Evolutionary conservation across 2,113 vertebrate genomes (phyloP).

Genomic region (Gobio gobio): DNA sequence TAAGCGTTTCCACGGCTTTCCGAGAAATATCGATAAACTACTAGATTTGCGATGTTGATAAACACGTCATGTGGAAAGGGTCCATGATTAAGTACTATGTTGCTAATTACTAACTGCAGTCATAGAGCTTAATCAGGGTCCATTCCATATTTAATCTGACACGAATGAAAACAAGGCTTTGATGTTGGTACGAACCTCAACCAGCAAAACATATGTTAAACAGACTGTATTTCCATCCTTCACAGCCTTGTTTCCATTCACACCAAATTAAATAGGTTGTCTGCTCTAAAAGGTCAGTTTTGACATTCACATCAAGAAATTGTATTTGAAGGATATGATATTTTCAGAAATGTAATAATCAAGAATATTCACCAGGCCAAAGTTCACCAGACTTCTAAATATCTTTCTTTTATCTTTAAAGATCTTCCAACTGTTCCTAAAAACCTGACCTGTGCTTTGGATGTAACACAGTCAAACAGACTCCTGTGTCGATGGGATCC

Average conservation of each 20-base stretch:
- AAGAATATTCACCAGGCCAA: not conserved
- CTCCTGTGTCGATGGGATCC: constrained; percentile 85
- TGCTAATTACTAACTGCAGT: not conserved
- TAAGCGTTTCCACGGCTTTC: too few relatives aligned
- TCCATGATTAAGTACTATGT: not conserved
- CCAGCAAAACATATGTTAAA: not conserved
- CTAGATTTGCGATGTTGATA: too few relatives aligned
- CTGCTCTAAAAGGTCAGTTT: not conserved
- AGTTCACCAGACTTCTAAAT: not conserved
- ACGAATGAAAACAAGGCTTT: not conserved
- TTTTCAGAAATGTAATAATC: not conserved
- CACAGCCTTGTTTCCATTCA: not conserved
- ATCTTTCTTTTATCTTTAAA: constrained; percentile 57
- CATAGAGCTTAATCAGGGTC: not conserved
- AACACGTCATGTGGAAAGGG: too few relatives aligned
- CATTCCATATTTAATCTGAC: too few relatives aligned
- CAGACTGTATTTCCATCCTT: not conserved
- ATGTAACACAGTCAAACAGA: constrained; percentile 66
- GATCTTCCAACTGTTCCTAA: constrained; percentile 79
- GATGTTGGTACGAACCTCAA: not conserved
- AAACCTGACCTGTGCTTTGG: constrained; percentile 85
- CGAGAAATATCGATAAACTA: too few relatives aligned
- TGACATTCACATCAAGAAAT: not conserved
- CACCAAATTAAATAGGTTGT: not conserved
- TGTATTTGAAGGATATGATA: not conserved